phyloP scores from a whole-genome alignment of 1,140 invertebrate species.

The Phymorhynchus buccinoides region DNA sequence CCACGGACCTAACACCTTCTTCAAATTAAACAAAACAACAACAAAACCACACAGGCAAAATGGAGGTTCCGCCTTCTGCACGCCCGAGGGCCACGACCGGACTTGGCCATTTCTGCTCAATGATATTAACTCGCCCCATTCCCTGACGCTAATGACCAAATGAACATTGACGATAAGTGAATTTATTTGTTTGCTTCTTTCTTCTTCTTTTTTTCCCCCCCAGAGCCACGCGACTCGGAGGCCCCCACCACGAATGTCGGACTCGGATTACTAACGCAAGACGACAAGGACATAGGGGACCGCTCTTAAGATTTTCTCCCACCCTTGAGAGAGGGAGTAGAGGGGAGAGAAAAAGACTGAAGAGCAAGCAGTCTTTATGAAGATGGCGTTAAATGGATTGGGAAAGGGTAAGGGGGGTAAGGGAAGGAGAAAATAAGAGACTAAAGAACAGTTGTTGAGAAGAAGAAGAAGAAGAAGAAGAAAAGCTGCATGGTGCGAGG shows the following conservation, averaged over 20 bases:
- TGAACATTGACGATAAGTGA: slow-evolving; percentile 35
- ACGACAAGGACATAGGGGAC: slow-evolving; percentile 25
- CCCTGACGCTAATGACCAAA: slow-evolving; percentile 26
- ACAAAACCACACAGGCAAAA: too few relatives aligned
- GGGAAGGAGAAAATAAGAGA: neutral
- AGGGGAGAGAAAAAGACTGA: neutral
- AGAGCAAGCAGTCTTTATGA: neutral
- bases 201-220: too few relatives aligned
- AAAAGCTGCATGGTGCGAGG: neutral
- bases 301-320: neutral
- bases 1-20: too few relatives aligned
- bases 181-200: slow-evolving; percentile 35
- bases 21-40: too few relatives aligned
- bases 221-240: neutral
- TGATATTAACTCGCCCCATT: slow-evolving; percentile 10
- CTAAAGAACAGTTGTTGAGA: neutral
- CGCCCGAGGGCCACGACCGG: neutral
- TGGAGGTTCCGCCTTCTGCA: too few relatives aligned
- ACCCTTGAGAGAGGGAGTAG: neutral
- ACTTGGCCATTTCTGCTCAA: neutral
- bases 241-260: neutral
- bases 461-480: neutral
- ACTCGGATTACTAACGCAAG: slow-evolving; percentile 26
- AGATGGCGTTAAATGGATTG: neutral
- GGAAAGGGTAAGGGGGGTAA: neutral